phyloP scores from a whole-genome alignment of 2,113 vertebrate genomes.

The Antennarius striatus region DNA sequence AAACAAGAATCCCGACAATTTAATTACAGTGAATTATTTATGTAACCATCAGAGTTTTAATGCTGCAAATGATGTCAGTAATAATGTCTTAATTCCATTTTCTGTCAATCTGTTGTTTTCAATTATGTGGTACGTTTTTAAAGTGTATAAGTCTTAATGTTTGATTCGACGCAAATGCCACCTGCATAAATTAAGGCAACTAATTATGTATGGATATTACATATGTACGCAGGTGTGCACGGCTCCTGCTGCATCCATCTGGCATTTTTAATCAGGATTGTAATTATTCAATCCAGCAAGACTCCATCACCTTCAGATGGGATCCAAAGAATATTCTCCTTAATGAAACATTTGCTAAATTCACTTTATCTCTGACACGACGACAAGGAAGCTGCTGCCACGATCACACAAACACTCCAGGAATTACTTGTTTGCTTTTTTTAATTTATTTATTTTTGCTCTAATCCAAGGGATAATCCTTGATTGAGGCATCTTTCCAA shows the following conservation, averaged over 20 bases:
- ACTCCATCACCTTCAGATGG: slow-evolving; percentile 5
- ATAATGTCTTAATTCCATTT: slow-evolving; percentile 2
- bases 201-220: slow-evolving; percentile 15
- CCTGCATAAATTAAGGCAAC: slow-evolving; percentile 15
- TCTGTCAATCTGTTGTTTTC: not conserved
- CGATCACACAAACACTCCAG: slow-evolving; percentile 47
- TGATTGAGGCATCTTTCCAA: slow-evolving; percentile 21
- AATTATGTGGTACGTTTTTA: not conserved
- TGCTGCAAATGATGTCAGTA: slow-evolving; percentile 20
- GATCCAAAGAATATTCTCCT: slow-evolving; percentile 1
- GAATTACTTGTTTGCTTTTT: slow-evolving; percentile 11
- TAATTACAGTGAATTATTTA: slow-evolving; percentile 35
- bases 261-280: slow-evolving; percentile 21
- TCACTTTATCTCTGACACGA: slow-evolving; percentile 28
- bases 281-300: slow-evolving; percentile 23
- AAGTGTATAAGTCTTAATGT: not conserved
- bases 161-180: slow-evolving; percentile 19
- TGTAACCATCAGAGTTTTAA: slow-evolving; percentile 22
- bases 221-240: slow-evolving; percentile 29
- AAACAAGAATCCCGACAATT: slow-evolving; percentile 29
- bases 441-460: not conserved
- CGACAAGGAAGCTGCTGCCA: slow-evolving; percentile 16
- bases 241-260: slow-evolving; percentile 28
- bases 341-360: slow-evolving; percentile 2
- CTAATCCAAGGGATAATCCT: slow-evolving; percentile 52